Conservation (phyloP, 2,113 vertebrate genomes). For the Tetrao urogallus region DNA sequence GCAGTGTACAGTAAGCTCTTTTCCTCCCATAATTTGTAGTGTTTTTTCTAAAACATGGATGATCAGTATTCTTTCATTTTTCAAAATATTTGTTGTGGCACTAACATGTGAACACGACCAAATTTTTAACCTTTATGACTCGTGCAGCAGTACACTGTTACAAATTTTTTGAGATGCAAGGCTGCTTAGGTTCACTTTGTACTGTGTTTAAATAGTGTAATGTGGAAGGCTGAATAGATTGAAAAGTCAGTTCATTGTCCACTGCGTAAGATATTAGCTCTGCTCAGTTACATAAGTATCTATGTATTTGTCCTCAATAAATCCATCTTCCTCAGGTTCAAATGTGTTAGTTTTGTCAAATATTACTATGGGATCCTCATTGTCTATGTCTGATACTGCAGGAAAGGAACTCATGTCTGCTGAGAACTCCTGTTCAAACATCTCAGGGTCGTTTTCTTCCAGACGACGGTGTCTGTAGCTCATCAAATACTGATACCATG, state of each 20-base stretch:
- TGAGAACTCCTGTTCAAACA: conserved; percentile 70
- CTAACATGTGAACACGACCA: background rate
- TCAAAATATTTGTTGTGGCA: background rate
- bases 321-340: conserved; percentile 82
- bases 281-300: conserved; percentile 69
- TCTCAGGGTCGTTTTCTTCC: conserved; percentile 75
- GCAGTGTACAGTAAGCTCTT: background rate
- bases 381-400: conserved; percentile 32
- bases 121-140: background rate
- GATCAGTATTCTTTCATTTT: background rate
- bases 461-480: conserved; percentile 87
- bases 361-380: conserved; percentile 60
- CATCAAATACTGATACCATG: conserved; percentile 84
- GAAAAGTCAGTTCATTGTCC: background rate
- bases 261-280: conserved; percentile 15
- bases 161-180: background rate
- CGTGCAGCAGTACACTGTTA: background rate
- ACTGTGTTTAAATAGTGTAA: background rate
- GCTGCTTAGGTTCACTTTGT: background rate
- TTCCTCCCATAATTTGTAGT: background rate
- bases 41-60: background rate
- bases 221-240: background rate
- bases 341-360: conserved; percentile 74
- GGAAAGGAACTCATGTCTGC: conserved; percentile 68
- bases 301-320: conserved; percentile 92